Base-by-base conservation (phyloP, 2,797 vertebrate species). In the Liasis olivaceus region DNA sequence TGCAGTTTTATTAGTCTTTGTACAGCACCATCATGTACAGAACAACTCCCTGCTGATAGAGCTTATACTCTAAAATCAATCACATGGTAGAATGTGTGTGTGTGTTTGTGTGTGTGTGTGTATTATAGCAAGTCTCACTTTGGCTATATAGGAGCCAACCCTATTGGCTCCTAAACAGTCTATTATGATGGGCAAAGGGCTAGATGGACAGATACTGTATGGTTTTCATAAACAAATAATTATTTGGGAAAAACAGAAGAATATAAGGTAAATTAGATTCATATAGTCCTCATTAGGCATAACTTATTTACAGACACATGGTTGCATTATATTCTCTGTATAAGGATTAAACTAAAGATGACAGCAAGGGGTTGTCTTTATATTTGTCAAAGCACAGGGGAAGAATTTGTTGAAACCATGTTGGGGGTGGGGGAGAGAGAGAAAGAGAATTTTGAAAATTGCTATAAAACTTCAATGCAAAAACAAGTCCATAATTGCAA, bases 241-340 rank as follows among this genome's bases (percentile, higher is more conserved):
- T 88, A 85, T 85, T 54, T 17, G 62, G 51, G 28, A 56, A 85
- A 88, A 92, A 92, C 31, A 81, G 58, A 88, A 51, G 58, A 88
- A 92, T 85, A 28, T 84, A 84, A 42, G 47, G 60, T 56, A 89
- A 77, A 64, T 64, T 62, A 88, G 59, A 66, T 8, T 81, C 20
- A 88, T 63, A 84, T 4, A 26, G 54, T 81, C 42, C 56, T 77
- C 24, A 59, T 60, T 88, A 81, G 36, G 24, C 17, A 84, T 77
- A 88, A 60, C 51, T 60, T 77, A 42, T 24, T 28, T 69, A 54
- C 20, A 88, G 47, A 47, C 51, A 84, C 22, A 54, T 81, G 66
- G 7, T 81, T 56, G 28, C 59, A 28, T 89, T 84, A 92, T 28
- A 88, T 17, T 84, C 59, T 63, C 58, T 59, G 26, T 59, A 88